Evolutionary conservation across 1,140 invertebrate species (phyloP), one percentile per base, ranked within the genome.

Genomic region (Watersipora subatra): DNA sequence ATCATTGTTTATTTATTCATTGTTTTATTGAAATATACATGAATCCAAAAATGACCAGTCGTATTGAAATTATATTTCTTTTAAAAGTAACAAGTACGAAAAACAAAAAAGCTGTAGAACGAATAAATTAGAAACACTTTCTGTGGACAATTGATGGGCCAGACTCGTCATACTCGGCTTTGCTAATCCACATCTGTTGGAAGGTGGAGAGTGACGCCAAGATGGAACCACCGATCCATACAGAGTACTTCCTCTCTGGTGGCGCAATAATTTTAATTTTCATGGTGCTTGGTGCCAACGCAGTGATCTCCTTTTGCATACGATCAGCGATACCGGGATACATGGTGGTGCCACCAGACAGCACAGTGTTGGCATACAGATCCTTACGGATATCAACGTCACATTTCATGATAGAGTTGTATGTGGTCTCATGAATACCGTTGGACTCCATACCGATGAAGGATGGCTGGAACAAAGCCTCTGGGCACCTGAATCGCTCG

Each of bases 61-160:
- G n/a, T n/a, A n/a, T n/a, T n/a, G n/a, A n/a, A n/a, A n/a, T n/a
- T n/a, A n/a, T n/a, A n/a, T n/a, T n/a, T n/a, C n/a, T n/a, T n/a
- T n/a, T n/a, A n/a, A n/a, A n/a, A n/a, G n/a, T n/a, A n/a, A n/a
- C n/a, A n/a, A n/a, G n/a, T n/a, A n/a, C n/a, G n/a, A n/a, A n/a
- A n/a, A n/a, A n/a, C n/a, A n/a, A n/a, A n/a, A n/a, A n/a, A n/a
- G n/a, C n/a, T n/a, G n/a, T n/a, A n/a, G n/a, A n/a, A n/a, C n/a
- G n/a, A n/a, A n/a, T n/a, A 12, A 46, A 59, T 90, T 93, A 93
- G 86, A 94, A 93, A 85, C 92, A 94, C 83, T 93, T 94, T 84
- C 91, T 87, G 86, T 93, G 91, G 68, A 94, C 91, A 79, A 93
- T 93, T 66, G 88, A 89, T 70, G 91, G 91, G 71, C 91, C 91